Evolutionary conservation across 2,888 invertebrate species (phyloP).

Genomic region (Napeogenes sylphis): DNA sequence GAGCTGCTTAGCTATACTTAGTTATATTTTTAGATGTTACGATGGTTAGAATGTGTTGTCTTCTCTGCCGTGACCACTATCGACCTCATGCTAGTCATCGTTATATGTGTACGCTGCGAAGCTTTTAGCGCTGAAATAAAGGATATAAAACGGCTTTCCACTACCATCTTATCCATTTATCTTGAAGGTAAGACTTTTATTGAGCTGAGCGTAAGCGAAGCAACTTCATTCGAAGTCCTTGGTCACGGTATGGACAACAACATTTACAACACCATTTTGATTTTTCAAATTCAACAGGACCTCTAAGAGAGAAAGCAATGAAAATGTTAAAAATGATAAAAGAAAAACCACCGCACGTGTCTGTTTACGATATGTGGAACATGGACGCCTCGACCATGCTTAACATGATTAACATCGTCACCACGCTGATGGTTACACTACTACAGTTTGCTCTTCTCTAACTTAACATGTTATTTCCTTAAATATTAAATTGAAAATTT

Average conservation of each 20-base stretch:
- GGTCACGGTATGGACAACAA: too few species aligned
- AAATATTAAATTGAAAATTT: too few species aligned
- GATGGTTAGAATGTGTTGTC: slow-evolving; percentile 31
- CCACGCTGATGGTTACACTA: slow-evolving; percentile 36
- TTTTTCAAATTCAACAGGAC: slow-evolving; percentile 43
- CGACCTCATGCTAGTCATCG: slow-evolving; percentile 37
- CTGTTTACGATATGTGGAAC: slow-evolving; percentile 45
- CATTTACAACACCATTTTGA: not conserved
- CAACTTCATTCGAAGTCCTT: too few species aligned
- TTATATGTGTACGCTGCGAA: slow-evolving; percentile 47
- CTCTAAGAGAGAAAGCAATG: slow-evolving; percentile 51
- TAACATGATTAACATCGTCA: slow-evolving; percentile 35
- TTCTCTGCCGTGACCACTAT: slow-evolving; percentile 35
- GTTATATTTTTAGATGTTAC: slow-evolving; percentile 33
- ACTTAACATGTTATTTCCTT: not conserved
- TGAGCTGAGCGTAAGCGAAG: too few species aligned
- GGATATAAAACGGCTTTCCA: slow-evolving; percentile 48
- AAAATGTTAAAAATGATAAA: slow-evolving; percentile 54
- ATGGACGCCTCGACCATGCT: slow-evolving; percentile 38
- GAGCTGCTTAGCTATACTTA: not conserved
- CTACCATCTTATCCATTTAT: slow-evolving; percentile 47
- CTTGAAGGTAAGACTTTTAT: slow-evolving; percentile 43
- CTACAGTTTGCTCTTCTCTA: slow-evolving; percentile 36
- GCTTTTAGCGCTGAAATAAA: slow-evolving; percentile 48
- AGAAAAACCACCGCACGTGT: slow-evolving; percentile 47